Conservation (phyloP, 1,140 invertebrate species). For the Philopotamus ludificatus region DNA sequence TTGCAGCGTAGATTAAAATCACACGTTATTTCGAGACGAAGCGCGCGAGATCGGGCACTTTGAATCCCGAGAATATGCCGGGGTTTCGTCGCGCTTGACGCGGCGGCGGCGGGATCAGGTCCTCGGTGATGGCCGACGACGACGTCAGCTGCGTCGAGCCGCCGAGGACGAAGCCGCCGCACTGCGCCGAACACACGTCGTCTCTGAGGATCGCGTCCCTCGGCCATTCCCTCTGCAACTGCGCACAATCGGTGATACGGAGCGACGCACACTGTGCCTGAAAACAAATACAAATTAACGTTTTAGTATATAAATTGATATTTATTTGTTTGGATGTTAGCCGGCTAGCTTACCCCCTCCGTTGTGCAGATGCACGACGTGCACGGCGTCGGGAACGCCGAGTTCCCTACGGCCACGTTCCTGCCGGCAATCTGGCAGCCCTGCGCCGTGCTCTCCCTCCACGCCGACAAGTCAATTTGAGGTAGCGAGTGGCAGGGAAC, state of each 20-base stretch:
- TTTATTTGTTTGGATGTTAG: neutral
- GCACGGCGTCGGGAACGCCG: slow-evolving; percentile 80
- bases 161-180: slow-evolving; percentile 62
- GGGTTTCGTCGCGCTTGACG: slow-evolving; percentile 46
- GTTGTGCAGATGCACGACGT: slow-evolving; percentile 82
- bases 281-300: slow-evolving; percentile 43
- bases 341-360: slow-evolving; percentile 68
- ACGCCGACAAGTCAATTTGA: slow-evolving; percentile 74
- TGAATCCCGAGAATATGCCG: slow-evolving; percentile 49
- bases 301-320: neutral
- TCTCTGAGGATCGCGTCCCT: slow-evolving; percentile 79
- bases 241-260: slow-evolving; percentile 82
- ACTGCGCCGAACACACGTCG: slow-evolving; percentile 88
- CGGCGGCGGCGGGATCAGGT: slow-evolving; percentile 43
- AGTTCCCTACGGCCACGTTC: slow-evolving; percentile 73
- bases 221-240: slow-evolving; percentile 77
- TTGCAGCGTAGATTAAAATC: neutral
- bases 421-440: slow-evolving; percentile 78
- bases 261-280: slow-evolving; percentile 88
- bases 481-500: slow-evolving; percentile 78
- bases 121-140: slow-evolving; percentile 27
- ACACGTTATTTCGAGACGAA: slow-evolving; percentile 39
- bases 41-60: slow-evolving; percentile 50
- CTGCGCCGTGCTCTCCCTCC: slow-evolving; percentile 72
- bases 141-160: slow-evolving; percentile 8